Conservation (phyloP, 2,797 vertebrate genomes). For the Cossypha dichroa region DNA sequence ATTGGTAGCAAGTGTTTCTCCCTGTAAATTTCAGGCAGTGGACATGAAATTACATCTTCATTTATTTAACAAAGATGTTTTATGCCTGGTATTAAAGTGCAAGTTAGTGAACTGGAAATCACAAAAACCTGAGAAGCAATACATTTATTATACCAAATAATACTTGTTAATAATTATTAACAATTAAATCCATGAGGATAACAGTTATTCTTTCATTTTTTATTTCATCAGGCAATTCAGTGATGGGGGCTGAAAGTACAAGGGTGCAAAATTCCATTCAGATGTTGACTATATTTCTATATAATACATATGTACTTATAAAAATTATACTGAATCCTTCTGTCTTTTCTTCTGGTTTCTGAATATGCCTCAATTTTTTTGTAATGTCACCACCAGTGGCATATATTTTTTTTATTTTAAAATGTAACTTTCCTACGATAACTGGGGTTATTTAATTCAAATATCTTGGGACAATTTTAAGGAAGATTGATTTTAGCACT, state of each 20-base stretch:
- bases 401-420: neutral
- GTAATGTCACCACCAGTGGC: neutral
- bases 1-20: neutral
- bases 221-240: neutral
- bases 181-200: neutral
- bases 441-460: neutral
- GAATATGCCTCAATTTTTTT: neutral
- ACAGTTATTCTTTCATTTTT: neutral
- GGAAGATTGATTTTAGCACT: neutral
- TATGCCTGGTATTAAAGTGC: neutral
- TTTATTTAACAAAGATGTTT: neutral
- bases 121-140: neutral
- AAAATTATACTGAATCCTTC: neutral
- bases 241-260: neutral
- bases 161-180: neutral
- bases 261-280: neutral
- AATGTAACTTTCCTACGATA: neutral
- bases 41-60: neutral
- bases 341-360: neutral
- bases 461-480: neutral
- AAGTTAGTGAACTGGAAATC: neutral
- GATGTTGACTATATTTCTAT: neutral
- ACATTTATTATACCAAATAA: neutral
- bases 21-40: neutral
- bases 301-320: neutral